Percentiles rank a stretch among this genome's conserved stretches.
These are phyloP conservation scores for Acanthurus tractus DNA, from an alignment of 2,797 vertebrate genomes.

Conservation along the genomic window DNA sequence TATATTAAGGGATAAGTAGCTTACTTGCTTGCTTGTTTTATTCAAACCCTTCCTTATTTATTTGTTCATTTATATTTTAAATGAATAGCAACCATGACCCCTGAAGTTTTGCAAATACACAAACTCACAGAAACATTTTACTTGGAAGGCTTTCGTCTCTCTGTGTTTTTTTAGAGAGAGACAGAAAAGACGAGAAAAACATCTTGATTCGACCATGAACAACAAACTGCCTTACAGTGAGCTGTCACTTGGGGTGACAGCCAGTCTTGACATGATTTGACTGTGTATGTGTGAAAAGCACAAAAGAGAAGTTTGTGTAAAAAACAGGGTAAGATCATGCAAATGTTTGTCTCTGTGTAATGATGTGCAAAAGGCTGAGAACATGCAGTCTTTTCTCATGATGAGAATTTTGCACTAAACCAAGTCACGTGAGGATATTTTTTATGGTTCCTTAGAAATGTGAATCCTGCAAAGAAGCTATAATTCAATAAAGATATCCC, in stretches of 20 bases:
- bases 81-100: neutral
- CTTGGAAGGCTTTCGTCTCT: neutral
- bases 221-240: constrained; percentile 34
- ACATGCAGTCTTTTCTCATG: neutral
- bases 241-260: constrained; percentile 45
- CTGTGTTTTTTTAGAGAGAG: neutral
- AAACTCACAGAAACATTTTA: neutral
- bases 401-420: neutral
- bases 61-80: neutral
- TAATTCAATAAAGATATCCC: neutral
- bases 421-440: neutral
- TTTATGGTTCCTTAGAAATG: neutral
- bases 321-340: constrained; percentile 1
- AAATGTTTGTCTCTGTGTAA: constrained; percentile 7
- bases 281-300: constrained; percentile 19
- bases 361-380: neutral
- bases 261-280: constrained; percentile 44
- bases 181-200: constrained; percentile 5
- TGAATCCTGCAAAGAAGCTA: neutral
- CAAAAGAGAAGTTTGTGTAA: constrained; percentile 9
- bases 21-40: neutral
- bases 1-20: neutral
- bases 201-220: neutral
- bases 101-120: neutral
- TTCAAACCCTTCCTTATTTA: neutral